Conservation (phyloP, 1,140 invertebrate genomes). For the Lycorma delicatula region DNA sequence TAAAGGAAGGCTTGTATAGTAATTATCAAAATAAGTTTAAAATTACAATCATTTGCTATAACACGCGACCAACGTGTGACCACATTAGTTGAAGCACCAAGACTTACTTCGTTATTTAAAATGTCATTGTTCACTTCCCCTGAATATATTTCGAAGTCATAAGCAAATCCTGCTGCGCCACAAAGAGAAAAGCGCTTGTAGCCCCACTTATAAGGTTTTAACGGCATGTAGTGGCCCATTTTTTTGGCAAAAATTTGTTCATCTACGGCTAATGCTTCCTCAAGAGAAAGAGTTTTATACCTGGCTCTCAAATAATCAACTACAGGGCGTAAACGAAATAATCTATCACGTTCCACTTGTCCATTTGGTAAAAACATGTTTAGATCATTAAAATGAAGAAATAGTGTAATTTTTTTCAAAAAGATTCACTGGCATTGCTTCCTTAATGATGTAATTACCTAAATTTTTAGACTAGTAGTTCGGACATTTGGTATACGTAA, state of each 20-base stretch:
- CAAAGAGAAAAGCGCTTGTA: conserved; percentile 26
- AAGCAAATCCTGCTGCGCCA: conserved; percentile 23
- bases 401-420: conserved; percentile 15
- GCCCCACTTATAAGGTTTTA: conserved; percentile 28
- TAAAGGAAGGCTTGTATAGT: too few species aligned
- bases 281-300: conserved; percentile 9
- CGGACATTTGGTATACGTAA: conserved; percentile 14
- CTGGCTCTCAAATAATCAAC: conserved; percentile 10
- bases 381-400: conserved; percentile 19
- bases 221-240: conserved; percentile 15
- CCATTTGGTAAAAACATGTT: neutral
- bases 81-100: too few species aligned
- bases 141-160: conserved; percentile 24
- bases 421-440: conserved; percentile 14
- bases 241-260: conserved; percentile 19
- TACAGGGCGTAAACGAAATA: conserved; percentile 15
- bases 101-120: too few species aligned
- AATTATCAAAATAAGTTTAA: too few species aligned
- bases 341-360: conserved; percentile 12
- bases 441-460: conserved; percentile 9
- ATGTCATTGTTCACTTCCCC: too few species aligned
- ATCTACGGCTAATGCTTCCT: conserved; percentile 15
- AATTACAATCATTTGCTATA: too few species aligned
- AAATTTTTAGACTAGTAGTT: conserved; percentile 13
- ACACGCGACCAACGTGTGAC: too few species aligned